Base-by-base conservation (phyloP, 2,888 invertebrate species). In the Drosophila paracracens region DNA sequence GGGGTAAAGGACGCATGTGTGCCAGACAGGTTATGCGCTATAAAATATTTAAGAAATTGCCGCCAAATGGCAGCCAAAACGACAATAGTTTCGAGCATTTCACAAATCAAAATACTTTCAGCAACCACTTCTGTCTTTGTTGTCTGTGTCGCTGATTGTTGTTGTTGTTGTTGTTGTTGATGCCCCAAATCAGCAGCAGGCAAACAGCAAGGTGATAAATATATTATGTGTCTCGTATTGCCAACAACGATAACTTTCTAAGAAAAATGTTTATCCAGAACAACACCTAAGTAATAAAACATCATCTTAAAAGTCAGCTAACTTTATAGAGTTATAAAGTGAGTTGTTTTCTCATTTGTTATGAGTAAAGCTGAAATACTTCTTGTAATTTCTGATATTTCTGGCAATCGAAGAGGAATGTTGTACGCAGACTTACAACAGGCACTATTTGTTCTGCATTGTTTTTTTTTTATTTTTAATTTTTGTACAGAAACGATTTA, bases 31-130 rank as follows among this genome's bases (percentile, higher is more conserved):
- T 88, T 88, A 89, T 89, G 87, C 83, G 83, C 87, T 79, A 89
- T 89, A 88, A 89, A 89, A 87, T 89, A 89, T 88, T 85, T 82
- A 88, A 82, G 83, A 83, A 88, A 84, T 90, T 87, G 84, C 90
- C 83, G 81, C 74, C 89, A 13, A 70, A 64, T 68, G 79, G 79
- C 82, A 77, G 81, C 86, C 74, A 88, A 88, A 88, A 88, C 87
- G 90, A 88, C 88, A 88, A 88, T 88, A 84, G 87, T 88, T 88
- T 51, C 69, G 58, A 68, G 69, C 35, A 88, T 87, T 86, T 83
- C 90, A 89, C 88, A 88, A 88, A 88, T 88, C 88, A 88, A 90
- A 88, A 89, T 88, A 86, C 87, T 89, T 79, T 70, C 53, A 35
- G 25, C 56, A 52, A 63, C 68, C 60, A 52, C 56, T 59, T 48